These are phyloP conservation scores for Allochrocebus solatus DNA, from an alignment of 2,797 vertebrate genomes.

Conservation along the genomic window DNA sequence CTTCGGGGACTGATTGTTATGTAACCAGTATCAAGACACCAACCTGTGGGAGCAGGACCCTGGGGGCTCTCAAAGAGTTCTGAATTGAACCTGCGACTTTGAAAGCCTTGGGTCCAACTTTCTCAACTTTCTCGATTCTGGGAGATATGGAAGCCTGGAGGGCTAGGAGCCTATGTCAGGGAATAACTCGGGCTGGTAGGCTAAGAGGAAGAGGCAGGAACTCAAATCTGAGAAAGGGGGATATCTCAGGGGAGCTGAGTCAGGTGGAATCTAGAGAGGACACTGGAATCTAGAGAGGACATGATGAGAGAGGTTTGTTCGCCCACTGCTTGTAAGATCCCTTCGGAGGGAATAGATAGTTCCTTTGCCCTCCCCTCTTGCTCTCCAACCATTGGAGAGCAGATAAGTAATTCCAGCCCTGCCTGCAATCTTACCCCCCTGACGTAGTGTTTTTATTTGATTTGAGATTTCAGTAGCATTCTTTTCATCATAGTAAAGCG, in stretches of 20 bases:
- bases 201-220: background rate
- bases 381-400: background rate
- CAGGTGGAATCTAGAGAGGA: background rate
- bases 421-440: background rate
- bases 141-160: background rate
- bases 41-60: no score
- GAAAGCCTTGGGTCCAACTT: background rate
- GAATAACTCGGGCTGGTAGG: background rate
- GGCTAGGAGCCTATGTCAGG: background rate
- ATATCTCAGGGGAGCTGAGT: background rate
- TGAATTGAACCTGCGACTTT: background rate
- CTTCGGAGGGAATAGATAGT: background rate
- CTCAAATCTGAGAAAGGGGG: background rate
- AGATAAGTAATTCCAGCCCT: background rate
- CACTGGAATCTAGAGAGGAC: background rate
- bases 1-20: constrained; percentile 59
- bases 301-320: background rate
- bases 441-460: background rate
- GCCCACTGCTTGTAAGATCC: background rate
- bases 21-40: background rate
- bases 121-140: background rate
- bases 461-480: constrained; percentile 4
- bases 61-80: background rate
- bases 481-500: background rate
- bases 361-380: background rate